phyloP scores from a whole-genome alignment of 2,797 vertebrate genomes.

The Selene dorsalis region DNA sequence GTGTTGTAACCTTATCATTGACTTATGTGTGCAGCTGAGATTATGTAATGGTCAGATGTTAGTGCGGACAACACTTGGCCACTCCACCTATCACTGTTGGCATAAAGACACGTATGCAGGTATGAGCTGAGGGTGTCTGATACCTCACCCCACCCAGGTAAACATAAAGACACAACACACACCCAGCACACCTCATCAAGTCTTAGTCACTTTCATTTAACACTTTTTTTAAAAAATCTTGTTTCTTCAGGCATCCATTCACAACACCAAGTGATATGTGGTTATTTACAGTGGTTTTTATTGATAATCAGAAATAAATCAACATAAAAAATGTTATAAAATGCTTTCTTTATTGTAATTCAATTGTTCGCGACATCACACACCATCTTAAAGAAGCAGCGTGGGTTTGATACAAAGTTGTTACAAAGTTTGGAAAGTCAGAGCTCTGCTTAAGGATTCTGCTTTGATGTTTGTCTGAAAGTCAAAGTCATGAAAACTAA shows the following conservation, averaged over 20 bases:
- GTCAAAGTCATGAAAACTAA: constrained; percentile 7
- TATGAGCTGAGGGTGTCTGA: neutral
- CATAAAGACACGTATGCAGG: neutral
- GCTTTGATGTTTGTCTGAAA: constrained; percentile 33
- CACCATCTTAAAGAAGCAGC: neutral
- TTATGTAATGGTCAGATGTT: constrained; percentile 38
- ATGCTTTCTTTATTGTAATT: neutral
- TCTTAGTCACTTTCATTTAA: neutral
- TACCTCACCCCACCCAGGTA: neutral
- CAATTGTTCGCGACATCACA: neutral
- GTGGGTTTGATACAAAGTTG: neutral
- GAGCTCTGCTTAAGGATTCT: neutral
- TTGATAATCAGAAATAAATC: neutral
- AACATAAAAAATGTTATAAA: neutral
- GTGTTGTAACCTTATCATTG: constrained; percentile 1
- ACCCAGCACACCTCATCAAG: neutral
- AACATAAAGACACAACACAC: neutral
- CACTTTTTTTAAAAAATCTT: neutral
- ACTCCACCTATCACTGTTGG: constrained; percentile 6
- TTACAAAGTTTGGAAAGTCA: constrained; percentile 17
- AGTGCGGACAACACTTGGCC: constrained; percentile 7
- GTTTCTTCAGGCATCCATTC: neutral
- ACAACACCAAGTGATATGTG: neutral
- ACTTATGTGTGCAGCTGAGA: neutral
- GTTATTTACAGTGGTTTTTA: neutral